Evolutionary conservation across 2,888 invertebrate species (phyloP).

Genomic region (Epistrophella euchroma): DNA sequence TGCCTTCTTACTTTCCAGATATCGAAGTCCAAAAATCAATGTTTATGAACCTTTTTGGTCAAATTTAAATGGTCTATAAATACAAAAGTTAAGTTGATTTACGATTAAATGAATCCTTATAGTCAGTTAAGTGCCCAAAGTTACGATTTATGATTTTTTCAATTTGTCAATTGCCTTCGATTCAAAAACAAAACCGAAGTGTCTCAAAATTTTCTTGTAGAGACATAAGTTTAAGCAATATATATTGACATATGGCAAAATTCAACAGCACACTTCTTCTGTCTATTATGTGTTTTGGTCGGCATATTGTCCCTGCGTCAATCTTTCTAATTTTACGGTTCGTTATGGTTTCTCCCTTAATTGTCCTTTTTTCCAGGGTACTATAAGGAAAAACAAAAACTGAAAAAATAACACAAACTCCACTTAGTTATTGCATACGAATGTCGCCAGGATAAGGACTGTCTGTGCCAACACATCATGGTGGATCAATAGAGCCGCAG

Average conservation of each 20-base stretch:
- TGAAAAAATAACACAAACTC: constrained; percentile 28
- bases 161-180: constrained; percentile 12
- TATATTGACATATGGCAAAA: constrained; percentile 51
- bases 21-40: too few species aligned
- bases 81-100: neutral
- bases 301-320: neutral
- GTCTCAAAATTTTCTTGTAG: neutral
- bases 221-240: neutral
- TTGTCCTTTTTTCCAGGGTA: constrained; percentile 41
- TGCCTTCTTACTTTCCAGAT: too few species aligned
- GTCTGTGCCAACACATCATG: constrained; percentile 49
- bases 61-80: neutral
- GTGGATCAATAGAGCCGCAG: constrained; percentile 73
- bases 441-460: constrained; percentile 68
- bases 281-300: constrained; percentile 20
- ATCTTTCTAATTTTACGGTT: constrained; percentile 64
- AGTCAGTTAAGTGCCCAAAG: neutral
- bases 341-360: constrained; percentile 63
- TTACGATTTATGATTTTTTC: neutral
- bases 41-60: neutral
- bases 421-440: constrained; percentile 66
- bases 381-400: constrained; percentile 1
- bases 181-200: constrained; percentile 1
- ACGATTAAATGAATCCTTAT: neutral
- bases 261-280: constrained; percentile 59